Evolutionary conservation across 2,888 invertebrate species (phyloP).

Genomic region (Idaea aversata): DNA sequence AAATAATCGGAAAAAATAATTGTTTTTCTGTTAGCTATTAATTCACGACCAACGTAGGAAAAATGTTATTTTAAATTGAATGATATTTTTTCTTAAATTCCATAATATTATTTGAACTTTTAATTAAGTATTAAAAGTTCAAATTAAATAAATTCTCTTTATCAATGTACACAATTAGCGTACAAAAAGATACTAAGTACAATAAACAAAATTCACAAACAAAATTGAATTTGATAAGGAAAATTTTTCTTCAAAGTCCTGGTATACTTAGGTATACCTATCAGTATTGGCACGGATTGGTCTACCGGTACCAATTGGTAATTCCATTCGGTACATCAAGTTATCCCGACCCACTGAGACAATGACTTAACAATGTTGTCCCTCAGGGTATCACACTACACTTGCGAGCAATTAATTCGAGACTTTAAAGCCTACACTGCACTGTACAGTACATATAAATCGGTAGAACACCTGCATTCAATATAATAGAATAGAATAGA

Average conservation of each 20-base stretch:
- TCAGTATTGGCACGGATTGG: not conserved
- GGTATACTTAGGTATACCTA: not conserved
- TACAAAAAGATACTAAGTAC: not conserved
- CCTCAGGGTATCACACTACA: not conserved
- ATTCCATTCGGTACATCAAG: slow-evolving; percentile 4
- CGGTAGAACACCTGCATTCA: too few species aligned
- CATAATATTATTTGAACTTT: too few species aligned
- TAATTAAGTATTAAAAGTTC: too few species aligned
- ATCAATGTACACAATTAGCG: not conserved
- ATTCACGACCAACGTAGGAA: too few species aligned
- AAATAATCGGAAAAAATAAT: too few species aligned
- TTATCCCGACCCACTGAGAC: slow-evolving; percentile 19
- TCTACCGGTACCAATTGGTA: slow-evolving; percentile 7
- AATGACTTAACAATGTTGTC: slow-evolving; percentile 30
- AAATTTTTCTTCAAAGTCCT: not conserved
- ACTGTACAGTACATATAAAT: too few species aligned
- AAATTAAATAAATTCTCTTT: not conserved
- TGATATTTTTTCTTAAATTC: too few species aligned
- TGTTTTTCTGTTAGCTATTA: not conserved
- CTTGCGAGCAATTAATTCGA: not conserved
- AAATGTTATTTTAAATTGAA: too few species aligned
- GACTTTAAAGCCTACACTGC: not conserved
- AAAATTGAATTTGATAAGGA: not conserved
- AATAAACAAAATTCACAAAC: not conserved
- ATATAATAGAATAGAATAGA: too few species aligned